Evolutionary conservation across 1,140 invertebrate genomes (phyloP).

Genomic region (Aphelenchoides besseyi): DNA sequence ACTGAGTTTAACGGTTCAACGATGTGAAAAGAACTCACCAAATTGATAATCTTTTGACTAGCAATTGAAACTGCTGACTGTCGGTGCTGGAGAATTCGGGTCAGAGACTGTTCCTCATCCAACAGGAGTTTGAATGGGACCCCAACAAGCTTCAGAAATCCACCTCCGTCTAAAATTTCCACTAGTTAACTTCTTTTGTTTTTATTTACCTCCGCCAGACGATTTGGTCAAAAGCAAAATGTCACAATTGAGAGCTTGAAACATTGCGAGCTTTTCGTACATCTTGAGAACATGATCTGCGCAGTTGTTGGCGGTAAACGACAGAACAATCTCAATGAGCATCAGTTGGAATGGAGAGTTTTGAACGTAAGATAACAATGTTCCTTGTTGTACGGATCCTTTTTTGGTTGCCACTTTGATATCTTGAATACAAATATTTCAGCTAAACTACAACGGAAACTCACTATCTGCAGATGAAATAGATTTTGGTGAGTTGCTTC

Average conservation of each 20-base stretch:
- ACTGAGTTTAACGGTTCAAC: no score
- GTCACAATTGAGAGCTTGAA: constrained; percentile 44
- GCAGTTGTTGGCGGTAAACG: constrained; percentile 33
- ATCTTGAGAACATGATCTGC: constrained; percentile 50
- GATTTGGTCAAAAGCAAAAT: constrained; percentile 44
- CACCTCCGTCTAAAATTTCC: constrained; percentile 36
- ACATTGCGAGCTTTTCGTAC: constrained; percentile 42
- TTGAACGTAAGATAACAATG: constrained; percentile 43
- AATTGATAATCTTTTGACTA: constrained; percentile 36
- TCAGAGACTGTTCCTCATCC: constrained; percentile 47
- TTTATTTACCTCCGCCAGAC: constrained; percentile 8
- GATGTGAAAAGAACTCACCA: no score
- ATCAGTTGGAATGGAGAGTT: constrained; percentile 41
- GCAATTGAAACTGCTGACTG: constrained; percentile 44
- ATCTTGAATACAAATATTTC: constrained; percentile 33
- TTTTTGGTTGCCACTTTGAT: constrained; percentile 45
- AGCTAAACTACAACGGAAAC: constrained; percentile 3
- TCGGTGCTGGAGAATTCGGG: constrained; percentile 42
- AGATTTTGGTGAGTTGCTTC: constrained; percentile 36
- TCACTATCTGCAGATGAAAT: constrained; percentile 27
- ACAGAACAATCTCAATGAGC: constrained; percentile 45
- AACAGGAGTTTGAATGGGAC: constrained; percentile 42
- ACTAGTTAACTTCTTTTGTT: not conserved
- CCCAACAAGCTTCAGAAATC: constrained; percentile 50
- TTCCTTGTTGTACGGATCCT: constrained; percentile 34